These are phyloP conservation scores for Lepidurus couesii DNA, from an alignment of 1,140 invertebrate species.

Conservation along the genomic window DNA sequence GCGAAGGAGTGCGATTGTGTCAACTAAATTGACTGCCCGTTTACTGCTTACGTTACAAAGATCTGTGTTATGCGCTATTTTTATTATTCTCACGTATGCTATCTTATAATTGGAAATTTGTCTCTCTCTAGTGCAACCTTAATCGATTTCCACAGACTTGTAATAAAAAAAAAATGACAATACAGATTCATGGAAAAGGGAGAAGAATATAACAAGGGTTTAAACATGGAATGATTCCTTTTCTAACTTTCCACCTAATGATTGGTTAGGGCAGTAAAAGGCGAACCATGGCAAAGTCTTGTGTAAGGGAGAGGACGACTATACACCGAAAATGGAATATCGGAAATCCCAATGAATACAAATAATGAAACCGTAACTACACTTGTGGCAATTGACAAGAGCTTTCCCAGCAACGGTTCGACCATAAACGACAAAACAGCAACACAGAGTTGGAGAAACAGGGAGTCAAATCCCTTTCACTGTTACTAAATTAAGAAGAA, in stretches of 20 bases:
- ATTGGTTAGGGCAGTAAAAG: background rate
- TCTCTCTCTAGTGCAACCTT: background rate
- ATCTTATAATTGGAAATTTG: background rate
- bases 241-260: background rate
- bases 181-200: background rate
- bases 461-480: background rate
- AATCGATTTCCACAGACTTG: background rate
- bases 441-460: background rate
- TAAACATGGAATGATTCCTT: slow-evolving; percentile 3
- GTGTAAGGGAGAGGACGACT: background rate
- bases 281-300: background rate
- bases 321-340: background rate
- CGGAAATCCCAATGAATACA: background rate
- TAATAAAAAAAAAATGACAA: background rate
- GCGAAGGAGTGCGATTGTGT: background rate
- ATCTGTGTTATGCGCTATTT: no score
- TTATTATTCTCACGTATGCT: no score
- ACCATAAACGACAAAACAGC: background rate
- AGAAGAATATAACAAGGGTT: background rate
- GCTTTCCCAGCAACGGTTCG: background rate
- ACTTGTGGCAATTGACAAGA: background rate
- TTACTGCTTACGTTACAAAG: no score
- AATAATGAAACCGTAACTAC: background rate
- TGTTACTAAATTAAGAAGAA: background rate
- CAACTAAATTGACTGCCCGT: no score